Percentiles rank a stretch among this genome's conserved stretches.
Conservation (phyloP, 2,888 invertebrate species). For the Ormyrus pomaceus region DNA sequence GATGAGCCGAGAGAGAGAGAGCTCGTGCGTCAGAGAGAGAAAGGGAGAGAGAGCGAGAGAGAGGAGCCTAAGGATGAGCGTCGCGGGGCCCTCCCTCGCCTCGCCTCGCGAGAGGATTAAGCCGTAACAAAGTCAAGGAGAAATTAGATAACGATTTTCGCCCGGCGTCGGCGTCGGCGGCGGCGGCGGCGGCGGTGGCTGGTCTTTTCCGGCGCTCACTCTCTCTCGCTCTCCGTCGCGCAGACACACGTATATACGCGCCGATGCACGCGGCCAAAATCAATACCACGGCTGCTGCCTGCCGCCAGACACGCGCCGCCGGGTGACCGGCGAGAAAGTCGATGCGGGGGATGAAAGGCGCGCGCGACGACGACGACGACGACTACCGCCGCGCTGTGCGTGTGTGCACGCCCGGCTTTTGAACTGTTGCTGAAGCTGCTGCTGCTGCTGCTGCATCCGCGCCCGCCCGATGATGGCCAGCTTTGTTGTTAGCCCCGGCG, state of each 20-base stretch:
- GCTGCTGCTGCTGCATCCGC: not conserved
- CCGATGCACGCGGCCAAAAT: slow-evolving; percentile 61
- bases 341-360: not conserved
- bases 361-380: no score
- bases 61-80: not conserved
- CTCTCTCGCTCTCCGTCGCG: not conserved
- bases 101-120: slow-evolving; percentile 13
- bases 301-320: slow-evolving; percentile 3
- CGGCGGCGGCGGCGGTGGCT: not conserved
- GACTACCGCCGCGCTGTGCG: no score
- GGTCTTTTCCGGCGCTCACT: not conserved
- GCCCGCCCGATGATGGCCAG: not conserved
- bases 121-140: slow-evolving; percentile 43
- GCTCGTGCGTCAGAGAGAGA: not conserved
- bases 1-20: no score
- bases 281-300: slow-evolving; percentile 58
- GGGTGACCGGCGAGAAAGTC: not conserved
- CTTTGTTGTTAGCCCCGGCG: no score
- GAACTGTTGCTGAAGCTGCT: no score
- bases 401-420: no score
- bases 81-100: not conserved
- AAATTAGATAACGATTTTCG: slow-evolving; percentile 47
- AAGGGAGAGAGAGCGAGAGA: not conserved
- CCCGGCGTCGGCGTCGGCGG: not conserved
- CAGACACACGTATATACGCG: not conserved